These are phyloP conservation scores for Anas platyrhynchos DNA, from an alignment of 2,113 vertebrate genomes.

Conservation along the genomic window DNA sequence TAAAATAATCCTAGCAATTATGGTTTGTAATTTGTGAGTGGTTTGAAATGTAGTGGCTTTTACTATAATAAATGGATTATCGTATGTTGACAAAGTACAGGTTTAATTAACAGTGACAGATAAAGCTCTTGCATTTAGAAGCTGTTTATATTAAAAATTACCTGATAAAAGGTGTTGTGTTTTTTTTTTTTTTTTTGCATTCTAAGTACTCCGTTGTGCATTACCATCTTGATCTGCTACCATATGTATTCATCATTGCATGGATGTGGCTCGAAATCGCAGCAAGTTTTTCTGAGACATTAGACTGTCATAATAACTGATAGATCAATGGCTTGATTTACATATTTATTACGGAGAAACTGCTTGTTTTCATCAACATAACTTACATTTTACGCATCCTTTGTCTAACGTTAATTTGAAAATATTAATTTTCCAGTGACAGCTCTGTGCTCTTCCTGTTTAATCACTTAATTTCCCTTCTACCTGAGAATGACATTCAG, in stretches of 20 bases:
- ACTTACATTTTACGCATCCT: constrained; percentile 33
- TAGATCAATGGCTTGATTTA: constrained; percentile 49
- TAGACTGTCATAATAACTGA: constrained; percentile 43
- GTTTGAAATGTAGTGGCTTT: constrained; percentile 86
- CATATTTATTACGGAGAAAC: constrained; percentile 27
- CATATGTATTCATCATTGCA: constrained; percentile 48
- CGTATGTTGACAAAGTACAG: constrained; percentile 85
- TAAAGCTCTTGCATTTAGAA: constrained; percentile 76
- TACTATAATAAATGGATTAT: constrained; percentile 86
- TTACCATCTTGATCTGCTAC: constrained; percentile 53
- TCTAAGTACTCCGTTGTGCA: constrained; percentile 43
- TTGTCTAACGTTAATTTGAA: constrained; percentile 56
- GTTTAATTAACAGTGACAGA: constrained; percentile 89
- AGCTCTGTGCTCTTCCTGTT: constrained; percentile 24
- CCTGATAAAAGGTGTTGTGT: constrained; percentile 66
- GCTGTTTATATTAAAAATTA: constrained; percentile 78
- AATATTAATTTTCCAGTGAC: constrained; percentile 57
- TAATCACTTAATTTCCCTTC: constrained; percentile 59
- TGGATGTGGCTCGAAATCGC: constrained; percentile 30
- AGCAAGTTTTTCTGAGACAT: constrained; percentile 28
- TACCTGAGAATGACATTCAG: constrained; percentile 41
- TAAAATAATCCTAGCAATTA: constrained; percentile 85
- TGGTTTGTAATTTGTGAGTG: constrained; percentile 83
- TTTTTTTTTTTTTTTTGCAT: constrained; percentile 54
- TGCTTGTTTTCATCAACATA: constrained; percentile 44